Evolutionary conservation across 2,888 invertebrate genomes (phyloP).

Genomic region (Epirrita christyi): DNA sequence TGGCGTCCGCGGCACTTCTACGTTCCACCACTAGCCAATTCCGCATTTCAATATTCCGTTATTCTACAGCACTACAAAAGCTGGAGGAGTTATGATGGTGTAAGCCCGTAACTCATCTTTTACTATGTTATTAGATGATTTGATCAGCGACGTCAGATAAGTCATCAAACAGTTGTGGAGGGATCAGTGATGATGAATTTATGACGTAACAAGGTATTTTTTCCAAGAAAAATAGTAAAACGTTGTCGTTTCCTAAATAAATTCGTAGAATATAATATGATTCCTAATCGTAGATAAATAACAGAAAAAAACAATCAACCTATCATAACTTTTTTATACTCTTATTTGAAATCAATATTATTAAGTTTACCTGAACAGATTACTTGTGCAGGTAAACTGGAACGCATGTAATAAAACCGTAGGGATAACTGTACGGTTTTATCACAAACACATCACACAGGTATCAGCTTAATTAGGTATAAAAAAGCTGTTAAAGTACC

Average conservation of each 20-base stretch:
- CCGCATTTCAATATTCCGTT: constrained; percentile 81
- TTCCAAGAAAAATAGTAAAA: constrained; percentile 22
- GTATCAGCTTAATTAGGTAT: too few species aligned
- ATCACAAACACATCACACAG: too few species aligned
- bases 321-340: too few species aligned
- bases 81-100: constrained; percentile 52
- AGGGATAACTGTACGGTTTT: too few species aligned
- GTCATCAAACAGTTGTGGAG: constrained; percentile 32
- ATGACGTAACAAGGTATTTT: constrained; percentile 12
- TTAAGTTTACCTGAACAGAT: too few species aligned
- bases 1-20: constrained; percentile 65
- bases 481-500: too few species aligned
- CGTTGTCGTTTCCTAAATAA: not conserved
- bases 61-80: constrained; percentile 66
- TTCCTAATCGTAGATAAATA: not conserved
- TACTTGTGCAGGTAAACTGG: too few species aligned
- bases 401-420: too few species aligned
- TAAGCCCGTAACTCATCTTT: constrained; percentile 44
- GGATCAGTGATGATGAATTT: not conserved
- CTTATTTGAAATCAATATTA: too few species aligned
- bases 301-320: not conserved
- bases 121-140: constrained; percentile 42
- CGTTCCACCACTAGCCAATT: constrained; percentile 75
- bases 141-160: constrained; percentile 30
- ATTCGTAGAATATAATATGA: not conserved